A percentile compares a stretch with the other conserved stretches of the same genome.
Evolutionary conservation across 1,140 invertebrate species (phyloP).

Genomic region (Lineus longissimus): DNA sequence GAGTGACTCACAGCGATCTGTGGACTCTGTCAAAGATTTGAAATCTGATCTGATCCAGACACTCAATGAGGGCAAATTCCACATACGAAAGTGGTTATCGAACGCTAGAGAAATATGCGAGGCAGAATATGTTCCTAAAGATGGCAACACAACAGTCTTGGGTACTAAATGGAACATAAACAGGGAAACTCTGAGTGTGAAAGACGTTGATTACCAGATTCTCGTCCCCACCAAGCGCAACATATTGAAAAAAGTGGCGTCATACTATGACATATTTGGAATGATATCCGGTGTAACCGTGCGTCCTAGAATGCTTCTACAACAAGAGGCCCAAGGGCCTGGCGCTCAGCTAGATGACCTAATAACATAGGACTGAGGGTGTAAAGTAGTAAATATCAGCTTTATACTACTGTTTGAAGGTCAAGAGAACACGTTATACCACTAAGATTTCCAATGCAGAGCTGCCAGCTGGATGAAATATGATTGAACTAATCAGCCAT

Average conservation of each 20-base stretch:
- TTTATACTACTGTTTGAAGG: no score
- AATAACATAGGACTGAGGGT: no score
- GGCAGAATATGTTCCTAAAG: not conserved
- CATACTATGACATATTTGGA: conserved; percentile 2
- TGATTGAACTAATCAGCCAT: no score
- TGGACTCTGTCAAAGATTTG: not conserved
- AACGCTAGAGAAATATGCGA: not conserved
- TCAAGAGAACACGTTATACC: no score
- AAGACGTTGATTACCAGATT: not conserved
- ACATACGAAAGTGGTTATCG: not conserved
- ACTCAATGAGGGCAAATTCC: not conserved
- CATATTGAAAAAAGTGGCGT: not conserved
- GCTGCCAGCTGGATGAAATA: no score
- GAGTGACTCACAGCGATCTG: conserved; percentile 5
- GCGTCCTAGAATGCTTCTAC: not conserved
- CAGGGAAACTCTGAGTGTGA: not conserved
- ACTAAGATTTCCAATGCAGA: no score
- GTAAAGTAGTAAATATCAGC: no score
- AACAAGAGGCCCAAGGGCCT: not conserved
- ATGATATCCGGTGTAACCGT: not conserved
- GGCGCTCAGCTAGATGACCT: no score
- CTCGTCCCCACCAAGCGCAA: not conserved
- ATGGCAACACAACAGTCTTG: not conserved
- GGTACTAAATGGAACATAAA: conserved; percentile 3
- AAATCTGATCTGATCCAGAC: not conserved